Evolutionary conservation across 1,140 invertebrate species (phyloP), one percentile per base, ranked within the genome.

Genomic region (Orchestia grillus): DNA sequence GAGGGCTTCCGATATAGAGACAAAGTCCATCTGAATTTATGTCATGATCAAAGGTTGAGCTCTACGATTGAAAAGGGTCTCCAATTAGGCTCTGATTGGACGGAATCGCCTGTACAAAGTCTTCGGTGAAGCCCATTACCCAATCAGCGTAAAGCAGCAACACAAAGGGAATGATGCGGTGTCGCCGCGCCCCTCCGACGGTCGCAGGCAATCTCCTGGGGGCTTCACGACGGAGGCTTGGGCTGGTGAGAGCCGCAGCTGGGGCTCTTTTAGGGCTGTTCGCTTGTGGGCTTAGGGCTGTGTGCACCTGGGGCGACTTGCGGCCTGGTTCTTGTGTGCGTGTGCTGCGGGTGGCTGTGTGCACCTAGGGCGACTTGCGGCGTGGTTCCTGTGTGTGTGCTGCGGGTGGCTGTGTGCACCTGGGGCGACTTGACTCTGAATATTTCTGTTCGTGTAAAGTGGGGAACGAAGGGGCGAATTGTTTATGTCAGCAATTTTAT

Each of bases 71-170:
- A 94, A 94, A 94, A 94, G 44, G 90, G 92, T 40, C 92, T 94
- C 92, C 92, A 94, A 94, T 94, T 94, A 94, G 92, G 92, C 44
- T 44, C 36, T 94, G 92, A 94, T 94, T 94, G 92, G 44, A n/a
- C 92, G 43, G 40, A 44, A 45, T 94, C 92, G 92, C 44, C 44
- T 94, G 92, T 47, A 94, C 92, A 94, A 94, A 94, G 92, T 94
- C 92, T 44, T 47, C 40, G 92, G 92, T 94, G 92, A 45, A 94
- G 92, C 92, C 92, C 44, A 94, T 94, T 44, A 45, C 3, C 92
- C 92, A 94, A 94, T 94, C 92, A 94, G 92, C 40, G 92, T 94
- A 94, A 45, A 94, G 45, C 43, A 44, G 6, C 88, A 42, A 94
- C 47, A 45, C 41, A 44, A 47, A 94, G 92, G 6, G 92, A 94